phyloP scores from a whole-genome alignment of 2,113 vertebrate genomes.

The Labrus mixtus region DNA sequence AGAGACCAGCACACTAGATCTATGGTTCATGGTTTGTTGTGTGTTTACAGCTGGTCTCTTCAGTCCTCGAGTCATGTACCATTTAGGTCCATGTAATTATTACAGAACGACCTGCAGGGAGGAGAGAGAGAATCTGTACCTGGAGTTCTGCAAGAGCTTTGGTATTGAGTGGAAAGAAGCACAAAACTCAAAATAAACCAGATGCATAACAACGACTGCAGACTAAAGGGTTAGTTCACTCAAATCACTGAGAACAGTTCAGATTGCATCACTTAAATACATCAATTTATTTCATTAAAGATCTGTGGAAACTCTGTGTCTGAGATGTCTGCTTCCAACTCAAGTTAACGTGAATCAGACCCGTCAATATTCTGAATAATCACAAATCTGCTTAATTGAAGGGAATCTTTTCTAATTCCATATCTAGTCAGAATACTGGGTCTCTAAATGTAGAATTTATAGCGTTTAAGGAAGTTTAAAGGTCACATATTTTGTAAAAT shows the following conservation, averaged over 20 bases:
- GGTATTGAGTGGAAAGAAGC: conserved; percentile 70
- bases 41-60: conserved; percentile 6
- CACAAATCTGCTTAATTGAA: too few relatives aligned
- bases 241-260: background rate
- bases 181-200: conserved; percentile 57
- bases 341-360: too few relatives aligned
- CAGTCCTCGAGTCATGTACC: conserved; percentile 70
- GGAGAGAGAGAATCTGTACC: conserved; percentile 77
- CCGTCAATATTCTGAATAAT: too few relatives aligned
- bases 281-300: too few relatives aligned
- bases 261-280: background rate
- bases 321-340: too few relatives aligned
- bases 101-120: conserved; percentile 51
- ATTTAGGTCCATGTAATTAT: conserved; percentile 75
- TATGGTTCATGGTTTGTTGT: background rate
- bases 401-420: too few relatives aligned
- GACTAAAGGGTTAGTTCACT: background rate
- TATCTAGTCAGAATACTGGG: too few relatives aligned
- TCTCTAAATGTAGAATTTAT: too few relatives aligned
- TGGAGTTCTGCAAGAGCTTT: conserved; percentile 82
- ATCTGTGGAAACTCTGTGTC: too few relatives aligned
- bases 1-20: background rate
- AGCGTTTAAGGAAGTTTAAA: too few relatives aligned
- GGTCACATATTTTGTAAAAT: too few relatives aligned
- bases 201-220: conserved; percentile 20